phyloP scores from a whole-genome alignment of 2,113 vertebrate species.

The Illadopsis cleaveri region DNA sequence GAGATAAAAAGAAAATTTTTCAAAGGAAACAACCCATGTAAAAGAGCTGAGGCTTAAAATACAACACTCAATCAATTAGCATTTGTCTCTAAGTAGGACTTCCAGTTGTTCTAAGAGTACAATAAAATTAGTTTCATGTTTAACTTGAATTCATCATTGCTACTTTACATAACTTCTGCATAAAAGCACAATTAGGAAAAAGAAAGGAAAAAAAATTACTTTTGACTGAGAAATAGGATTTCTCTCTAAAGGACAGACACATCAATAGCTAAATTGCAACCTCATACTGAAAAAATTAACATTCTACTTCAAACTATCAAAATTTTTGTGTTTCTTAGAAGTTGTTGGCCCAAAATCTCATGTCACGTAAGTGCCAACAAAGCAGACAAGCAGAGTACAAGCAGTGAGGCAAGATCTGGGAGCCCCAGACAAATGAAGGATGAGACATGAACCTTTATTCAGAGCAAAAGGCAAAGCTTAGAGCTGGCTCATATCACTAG shows the following conservation, averaged over 20 bases:
- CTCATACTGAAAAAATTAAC: neutral
- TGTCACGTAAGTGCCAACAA: neutral
- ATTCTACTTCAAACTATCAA: neutral
- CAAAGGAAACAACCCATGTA: neutral
- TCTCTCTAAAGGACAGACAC: neutral
- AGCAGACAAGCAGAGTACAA: neutral
- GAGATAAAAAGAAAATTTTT: neutral
- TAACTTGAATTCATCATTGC: neutral
- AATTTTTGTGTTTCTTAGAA: neutral
- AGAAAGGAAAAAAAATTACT: accelerated
- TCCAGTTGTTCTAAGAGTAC: neutral
- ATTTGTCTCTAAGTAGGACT: neutral
- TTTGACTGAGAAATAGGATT: neutral
- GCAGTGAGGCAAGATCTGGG: neutral
- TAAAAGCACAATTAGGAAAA: neutral
- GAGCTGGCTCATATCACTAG: neutral
- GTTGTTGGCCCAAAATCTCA: neutral
- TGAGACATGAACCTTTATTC: neutral
- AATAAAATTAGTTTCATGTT: neutral
- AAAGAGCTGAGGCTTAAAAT: neutral
- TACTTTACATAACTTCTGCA: neutral
- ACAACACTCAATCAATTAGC: neutral
- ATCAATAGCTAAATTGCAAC: neutral
- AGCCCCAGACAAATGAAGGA: neutral
- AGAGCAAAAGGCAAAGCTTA: neutral